Evolutionary conservation across 2,888 invertebrate genomes (phyloP), one percentile per base, ranked within the genome.

Genomic region (Therioaphis trifolii): DNA sequence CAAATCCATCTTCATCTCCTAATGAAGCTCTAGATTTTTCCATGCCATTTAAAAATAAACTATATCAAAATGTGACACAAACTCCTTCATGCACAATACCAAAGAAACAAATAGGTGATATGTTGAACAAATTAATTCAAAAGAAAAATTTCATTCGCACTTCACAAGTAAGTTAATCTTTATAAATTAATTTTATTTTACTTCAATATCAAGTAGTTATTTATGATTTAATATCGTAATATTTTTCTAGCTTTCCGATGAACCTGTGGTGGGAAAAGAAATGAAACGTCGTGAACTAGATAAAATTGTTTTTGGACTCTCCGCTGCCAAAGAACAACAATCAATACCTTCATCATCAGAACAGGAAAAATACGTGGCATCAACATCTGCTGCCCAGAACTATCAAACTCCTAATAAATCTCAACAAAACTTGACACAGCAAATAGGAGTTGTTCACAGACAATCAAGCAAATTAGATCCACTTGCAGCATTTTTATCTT

Each of bases 211-310:
- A n/a, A 11, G 29, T 49, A 29, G 2, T 68, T 12, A n/a, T 29
- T 78, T 77, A 4, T 27, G n/a, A n/a, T 40, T 27, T 61, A 2
- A 35, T n/a, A n/a, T n/a, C n/a, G n/a, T n/a, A n/a, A n/a, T 46
- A 29, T 55, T 52, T 35, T 71, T 85, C 15, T 89, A 95, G 94
- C 93, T 87, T 27, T 86, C 87, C 68, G 95, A 94, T 82, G 95
- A 95, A 88, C 82, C 72, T 24, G 95, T 94, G 43, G 91, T 94
- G 75, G 95, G 95, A 58, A 96, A 96, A 89, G 96, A 96, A 88
- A 96, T 96, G 90, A 96, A 96, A 88, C 92, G 96, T 46, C 93
- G 94, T 87, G 96, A 96, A 88, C 89, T 96, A 61, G 96, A 96
- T 88, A 96, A 96, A 90, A 96, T 96, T 86, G 96, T 96, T 15